Base-by-base conservation (phyloP, 1,140 invertebrate species). In the Stenopsyche tienmushanensis region DNA sequence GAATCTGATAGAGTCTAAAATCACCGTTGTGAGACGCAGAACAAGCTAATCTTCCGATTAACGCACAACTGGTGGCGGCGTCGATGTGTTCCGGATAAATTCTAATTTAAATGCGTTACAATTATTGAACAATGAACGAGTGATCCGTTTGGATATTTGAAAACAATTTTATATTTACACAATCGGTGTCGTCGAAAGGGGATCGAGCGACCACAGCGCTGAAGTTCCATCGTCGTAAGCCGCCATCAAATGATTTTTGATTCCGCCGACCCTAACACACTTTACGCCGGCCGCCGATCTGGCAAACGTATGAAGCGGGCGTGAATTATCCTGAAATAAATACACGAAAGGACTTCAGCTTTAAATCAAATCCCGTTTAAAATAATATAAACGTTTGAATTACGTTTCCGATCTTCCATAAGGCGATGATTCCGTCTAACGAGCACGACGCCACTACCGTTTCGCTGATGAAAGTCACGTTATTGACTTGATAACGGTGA, bases 151-250 rank as follows among this genome's bases (percentile, higher is more conserved):
- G n/a, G n/a, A n/a, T n/a, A n/a, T n/a, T n/a, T n/a, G n/a, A n/a
- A n/a, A n/a, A n/a, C n/a, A 34, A 34, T 34, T 34, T 34, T 5
- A 7, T 34, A 34, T 64, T 75, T 79, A 85, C 75, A 84, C 72
- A 18, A 88, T 71, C 67, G 80, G 78, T 66, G 84, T 79, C 75
- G 83, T 81, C 17, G n/a, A 55, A 0, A 55, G 29, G 3, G 78
- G 83, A 17, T 83, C 76, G 0, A 85, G 72, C 71, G 86, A 80
- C 88, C 88, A 92, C 9, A 91, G 71, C 26, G 82, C 84, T 0
- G 87, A 78, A 41, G 82, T 84, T 72, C 91, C 88, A 76, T 92
- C 90, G 75, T 92, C 89, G 24, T 89, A 85, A 15, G 86, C 89
- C 3, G 88, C 87, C 1, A 87, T 82, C 50, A 92, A 73, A 54